A percentile compares a stretch with the other conserved stretches of the same genome.
Conservation (phyloP, 2,797 vertebrate species). For the Tragopan temminckii region DNA sequence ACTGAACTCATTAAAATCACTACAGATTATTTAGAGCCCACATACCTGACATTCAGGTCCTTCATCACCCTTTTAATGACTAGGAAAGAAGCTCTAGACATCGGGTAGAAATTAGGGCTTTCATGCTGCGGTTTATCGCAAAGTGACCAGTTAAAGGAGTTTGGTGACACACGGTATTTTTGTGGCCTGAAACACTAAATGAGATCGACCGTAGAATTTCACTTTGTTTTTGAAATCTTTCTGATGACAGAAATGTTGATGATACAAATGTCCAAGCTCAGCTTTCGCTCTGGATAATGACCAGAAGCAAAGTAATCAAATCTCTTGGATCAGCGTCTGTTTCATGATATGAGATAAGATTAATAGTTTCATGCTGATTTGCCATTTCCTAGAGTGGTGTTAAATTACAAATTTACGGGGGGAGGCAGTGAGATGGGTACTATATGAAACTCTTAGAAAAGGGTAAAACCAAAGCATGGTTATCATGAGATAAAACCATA, state of each 20-base stretch:
- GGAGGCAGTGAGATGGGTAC: neutral
- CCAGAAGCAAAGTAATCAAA: conserved; percentile 62
- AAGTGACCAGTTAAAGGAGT: neutral
- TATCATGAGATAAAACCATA: conserved; percentile 65
- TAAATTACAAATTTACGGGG: conserved; percentile 64
- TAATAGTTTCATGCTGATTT: conserved; percentile 69
- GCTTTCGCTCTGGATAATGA: conserved; percentile 39
- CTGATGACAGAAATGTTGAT: conserved; percentile 26
- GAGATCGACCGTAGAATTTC: neutral
- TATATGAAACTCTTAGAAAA: conserved; percentile 47
- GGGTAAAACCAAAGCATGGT: conserved; percentile 57
- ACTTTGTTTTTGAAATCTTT: conserved; percentile 28
- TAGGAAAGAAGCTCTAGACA: neutral
- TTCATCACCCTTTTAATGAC: conserved; percentile 33
- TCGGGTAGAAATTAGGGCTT: neutral
- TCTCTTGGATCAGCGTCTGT: conserved; percentile 56
- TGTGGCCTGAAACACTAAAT: neutral
- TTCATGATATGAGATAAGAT: conserved; percentile 56
- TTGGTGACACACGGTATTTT: neutral
- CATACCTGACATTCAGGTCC: conserved; percentile 28
- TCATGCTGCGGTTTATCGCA: fast-evolving
- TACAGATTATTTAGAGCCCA: conserved; percentile 51
- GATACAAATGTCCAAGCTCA: neutral
- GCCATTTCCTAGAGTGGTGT: conserved; percentile 63
- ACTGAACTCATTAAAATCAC: conserved; percentile 57